phyloP scores from a whole-genome alignment of 2,888 invertebrate species.

The Argyresthia goedartella region DNA sequence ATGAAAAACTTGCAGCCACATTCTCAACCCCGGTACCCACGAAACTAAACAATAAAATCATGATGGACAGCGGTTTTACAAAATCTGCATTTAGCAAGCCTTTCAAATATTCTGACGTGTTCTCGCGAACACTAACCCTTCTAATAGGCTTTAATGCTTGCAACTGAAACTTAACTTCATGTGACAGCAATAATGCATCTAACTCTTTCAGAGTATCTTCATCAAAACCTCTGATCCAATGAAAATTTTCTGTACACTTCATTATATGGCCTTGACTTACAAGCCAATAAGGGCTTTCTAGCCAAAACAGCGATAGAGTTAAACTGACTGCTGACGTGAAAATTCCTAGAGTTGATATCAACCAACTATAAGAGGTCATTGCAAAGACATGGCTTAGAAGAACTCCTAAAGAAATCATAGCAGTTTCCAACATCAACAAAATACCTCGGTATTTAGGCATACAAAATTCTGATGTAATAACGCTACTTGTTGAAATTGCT shows the following conservation, averaged over 20 bases:
- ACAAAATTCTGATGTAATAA: conserved; percentile 17
- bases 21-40: conserved; percentile 19
- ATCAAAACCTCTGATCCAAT: conserved; percentile 15
- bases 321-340: conserved; percentile 11
- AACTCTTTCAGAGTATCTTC: conserved; percentile 16
- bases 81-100: conserved; percentile 18
- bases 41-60: conserved; percentile 19
- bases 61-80: conserved; percentile 19
- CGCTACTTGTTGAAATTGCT: conserved; percentile 17
- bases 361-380: conserved; percentile 12
- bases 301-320: conserved; percentile 13
- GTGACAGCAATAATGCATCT: conserved; percentile 13
- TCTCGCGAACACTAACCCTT: conserved; percentile 12
- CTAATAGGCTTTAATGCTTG: conserved; percentile 17
- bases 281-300: conserved; percentile 20
- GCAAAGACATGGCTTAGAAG: conserved; percentile 16
- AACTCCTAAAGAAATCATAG: conserved; percentile 18
- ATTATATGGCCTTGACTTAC: conserved; percentile 16
- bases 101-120: conserved; percentile 12
- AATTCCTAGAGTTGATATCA: conserved; percentile 15
- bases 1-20: conserved; percentile 14
- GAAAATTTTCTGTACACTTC: conserved; percentile 16
- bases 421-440: conserved; percentile 18
- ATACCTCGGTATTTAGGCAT: conserved; percentile 15
- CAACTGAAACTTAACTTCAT: conserved; percentile 15